Base-by-base conservation (phyloP, 2,888 invertebrate genomes). In the Phengaris alcon region DNA sequence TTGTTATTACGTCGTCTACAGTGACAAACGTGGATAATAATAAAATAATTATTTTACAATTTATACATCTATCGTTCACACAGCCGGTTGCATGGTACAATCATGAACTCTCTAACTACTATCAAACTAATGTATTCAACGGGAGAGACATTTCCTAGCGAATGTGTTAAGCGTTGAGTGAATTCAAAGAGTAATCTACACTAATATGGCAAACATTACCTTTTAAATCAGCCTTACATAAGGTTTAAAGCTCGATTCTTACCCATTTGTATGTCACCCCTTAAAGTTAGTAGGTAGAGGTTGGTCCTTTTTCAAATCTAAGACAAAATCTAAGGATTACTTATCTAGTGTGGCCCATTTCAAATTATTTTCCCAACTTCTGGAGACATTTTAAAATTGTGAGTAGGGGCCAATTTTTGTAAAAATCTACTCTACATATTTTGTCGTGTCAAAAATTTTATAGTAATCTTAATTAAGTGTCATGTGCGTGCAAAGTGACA, bases 191-290 rank as follows among this genome's bases (percentile, higher is more conserved):
- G 9, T 15, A 52, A 8, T 59, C 35, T 70, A 70, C 72, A 22
- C 70, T 70, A 72, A 70, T 75, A 75, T 75, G 75, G 75, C 70
- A 75, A 74, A 75, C 70, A 51, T 70, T 75, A 75, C 44, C n/a
- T n/a, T n/a, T n/a, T n/a, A 48, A 48, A 75, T 75, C 70, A 75
- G 70, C 69, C 75, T 75, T 75, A 75, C 59, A 44, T 48, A 59
- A 69, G 70, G 70, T 70, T 75, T 75, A 75, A 75, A 70, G 55
- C 51, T 70, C 59, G 57, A 75, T 70, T 22, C 48, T 72, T 59
- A 72, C 70, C 68, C 64, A 64, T 68, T 68, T 68, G n/a, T 73
- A 15, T 57, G 35, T 15, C 59, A 12, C n/a, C 55, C 55, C 6
- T 6, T 12, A 12, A 54, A 54, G 55, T 13, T 35, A n/a, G n/a